phyloP scores from a whole-genome alignment of 2,113 vertebrate genomes.

The Tragelaphus buxtoni region DNA sequence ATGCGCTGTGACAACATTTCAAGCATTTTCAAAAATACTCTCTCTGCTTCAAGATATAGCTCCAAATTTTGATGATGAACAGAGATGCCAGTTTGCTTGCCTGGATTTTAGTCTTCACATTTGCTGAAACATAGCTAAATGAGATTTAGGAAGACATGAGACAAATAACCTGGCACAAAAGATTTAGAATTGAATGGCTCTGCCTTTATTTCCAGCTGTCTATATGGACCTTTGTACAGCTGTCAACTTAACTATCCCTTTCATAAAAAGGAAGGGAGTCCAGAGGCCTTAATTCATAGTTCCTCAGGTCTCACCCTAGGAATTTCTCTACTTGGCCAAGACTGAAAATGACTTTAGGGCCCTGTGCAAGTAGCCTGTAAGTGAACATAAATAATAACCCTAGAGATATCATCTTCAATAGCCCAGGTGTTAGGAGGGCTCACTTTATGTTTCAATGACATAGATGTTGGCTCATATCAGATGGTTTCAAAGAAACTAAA shows the following conservation, averaged over 20 bases:
- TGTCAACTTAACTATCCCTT: slow-evolving; percentile 21
- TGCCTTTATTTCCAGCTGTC: neutral
- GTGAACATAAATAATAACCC: neutral
- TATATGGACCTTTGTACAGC: neutral
- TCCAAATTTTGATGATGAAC: slow-evolving; percentile 48
- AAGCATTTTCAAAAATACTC: slow-evolving; percentile 32
- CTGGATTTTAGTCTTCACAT: neutral
- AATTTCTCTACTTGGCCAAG: slow-evolving; percentile 15
- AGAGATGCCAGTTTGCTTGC: neutral
- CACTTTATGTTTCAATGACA: neutral
- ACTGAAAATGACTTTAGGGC: slow-evolving; percentile 7
- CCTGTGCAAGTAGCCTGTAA: neutral
- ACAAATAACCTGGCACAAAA: slow-evolving; percentile 37
- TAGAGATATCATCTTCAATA: neutral
- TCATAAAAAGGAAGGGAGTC: neutral
- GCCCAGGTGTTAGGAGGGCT: neutral
- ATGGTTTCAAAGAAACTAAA: neutral
- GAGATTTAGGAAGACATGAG: slow-evolving; percentile 46
- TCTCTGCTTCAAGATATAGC: slow-evolving; percentile 3
- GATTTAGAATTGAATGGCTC: slow-evolving; percentile 4
- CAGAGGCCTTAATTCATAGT: neutral
- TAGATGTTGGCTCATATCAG: neutral
- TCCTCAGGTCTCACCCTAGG: slow-evolving; percentile 4
- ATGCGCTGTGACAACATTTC: neutral
- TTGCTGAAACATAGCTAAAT: slow-evolving; percentile 45